Base-by-base conservation (phyloP, 2,888 invertebrate species). In the Ischnura elegans region DNA sequence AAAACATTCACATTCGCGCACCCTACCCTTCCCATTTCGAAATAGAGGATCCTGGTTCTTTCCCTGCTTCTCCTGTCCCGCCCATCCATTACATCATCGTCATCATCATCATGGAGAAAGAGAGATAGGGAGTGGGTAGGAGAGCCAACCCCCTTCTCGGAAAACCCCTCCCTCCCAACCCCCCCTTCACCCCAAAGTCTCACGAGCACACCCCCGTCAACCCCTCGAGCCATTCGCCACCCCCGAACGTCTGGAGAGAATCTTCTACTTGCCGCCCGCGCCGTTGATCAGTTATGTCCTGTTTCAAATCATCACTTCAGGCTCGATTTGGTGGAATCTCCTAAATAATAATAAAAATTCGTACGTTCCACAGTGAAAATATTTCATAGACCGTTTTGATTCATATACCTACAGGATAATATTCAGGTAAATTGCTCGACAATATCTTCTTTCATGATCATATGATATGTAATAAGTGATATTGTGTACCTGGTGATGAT, bases 61-160 rank as follows among this genome's bases (percentile, higher is more conserved):
- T 76, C 76, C 76, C 36, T 1, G 76, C 76, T 1, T 36, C 61
- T 61, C 2, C 13, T 6, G 36, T 36, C 13, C 36, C 66, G 43
- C 61, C 55, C 90, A 61, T 42, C 90, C 43, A 90, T 90, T 90
- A 61, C 90, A 55, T 90, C 90, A 90, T 90, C 90, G 25, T 43
- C 90, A 61, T 90, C 90, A 90, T 90, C 90, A 90, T 90, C 90
- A 90, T 90, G 61, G n/a, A 51, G 13, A 13, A 90, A 90, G 61
- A 43, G n/a, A 21, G 43, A 42, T n/a, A n/a, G 86, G 42, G 6
- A 13, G 42, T 25, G 29, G 29, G 29, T 76, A 36, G 76, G 76
- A 76, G 76, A 29, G 6, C 10, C 8, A 29, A 3, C 16, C 76
- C 13, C 29, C 76, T 76, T 29, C 76, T 76, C 10, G 76, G 36